Evolutionary conservation across 2,888 invertebrate genomes (phyloP).

Genomic region (Strigamia transsilvanica): DNA sequence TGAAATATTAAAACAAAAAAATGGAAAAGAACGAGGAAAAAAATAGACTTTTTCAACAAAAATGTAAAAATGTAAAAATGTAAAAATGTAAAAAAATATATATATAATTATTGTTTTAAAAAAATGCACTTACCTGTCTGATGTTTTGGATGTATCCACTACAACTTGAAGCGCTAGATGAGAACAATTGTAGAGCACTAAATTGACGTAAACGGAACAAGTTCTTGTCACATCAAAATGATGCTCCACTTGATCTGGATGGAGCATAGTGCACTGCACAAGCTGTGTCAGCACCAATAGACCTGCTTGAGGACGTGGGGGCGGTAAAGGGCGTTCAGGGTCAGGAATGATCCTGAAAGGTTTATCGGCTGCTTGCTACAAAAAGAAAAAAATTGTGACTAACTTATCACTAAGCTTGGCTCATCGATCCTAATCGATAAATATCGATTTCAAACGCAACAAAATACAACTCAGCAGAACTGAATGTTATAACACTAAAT

Average conservation of each 20-base stretch:
- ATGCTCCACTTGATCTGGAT: slow-evolving; percentile 71
- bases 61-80: neutral
- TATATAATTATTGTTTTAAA: neutral
- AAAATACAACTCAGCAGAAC: neutral
- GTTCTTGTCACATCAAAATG: slow-evolving; percentile 67
- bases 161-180: slow-evolving; percentile 33
- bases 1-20: neutral
- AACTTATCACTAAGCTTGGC: slow-evolving; percentile 54
- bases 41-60: neutral
- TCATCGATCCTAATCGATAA: no score
- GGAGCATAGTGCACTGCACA: slow-evolving; percentile 71
- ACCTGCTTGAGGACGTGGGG: slow-evolving; percentile 59
- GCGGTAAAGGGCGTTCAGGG: slow-evolving; percentile 58
- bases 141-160: slow-evolving; percentile 32
- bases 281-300: slow-evolving; percentile 67
- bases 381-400: neutral
- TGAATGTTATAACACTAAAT: neutral
- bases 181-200: slow-evolving; percentile 42
- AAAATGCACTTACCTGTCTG: slow-evolving; percentile 27
- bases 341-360: slow-evolving; percentile 63
- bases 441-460: no score
- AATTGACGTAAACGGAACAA: slow-evolving; percentile 15
- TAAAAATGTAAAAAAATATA: neutral
- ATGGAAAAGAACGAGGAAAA: neutral
- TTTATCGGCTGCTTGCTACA: slow-evolving; percentile 26